phyloP scores from a whole-genome alignment of 1,140 invertebrate species.

The Caenorhabditis inopinata region DNA sequence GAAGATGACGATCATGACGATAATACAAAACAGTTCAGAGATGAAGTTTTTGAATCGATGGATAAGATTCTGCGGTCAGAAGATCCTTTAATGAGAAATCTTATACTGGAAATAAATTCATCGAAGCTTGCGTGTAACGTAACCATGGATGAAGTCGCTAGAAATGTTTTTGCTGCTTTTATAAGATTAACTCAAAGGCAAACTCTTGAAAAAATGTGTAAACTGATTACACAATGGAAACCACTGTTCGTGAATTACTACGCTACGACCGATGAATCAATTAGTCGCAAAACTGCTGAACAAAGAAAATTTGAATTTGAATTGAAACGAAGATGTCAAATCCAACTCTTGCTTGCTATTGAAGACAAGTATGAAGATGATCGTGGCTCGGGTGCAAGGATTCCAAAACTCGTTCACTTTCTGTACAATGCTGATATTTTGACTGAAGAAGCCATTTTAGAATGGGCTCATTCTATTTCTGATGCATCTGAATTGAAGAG shows the following conservation, averaged over 20 bases:
- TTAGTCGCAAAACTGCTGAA: background rate
- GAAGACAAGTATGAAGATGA: background rate
- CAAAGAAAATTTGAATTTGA: background rate
- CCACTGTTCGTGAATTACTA: conserved; percentile 52
- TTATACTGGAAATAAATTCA: conserved; percentile 55
- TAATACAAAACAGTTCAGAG: background rate
- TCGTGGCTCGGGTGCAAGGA: background rate
- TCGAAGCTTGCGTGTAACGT: conserved; percentile 55
- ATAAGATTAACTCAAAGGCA: conserved; percentile 24
- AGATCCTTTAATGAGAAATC: conserved; percentile 36
- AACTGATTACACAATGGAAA: conserved; percentile 45
- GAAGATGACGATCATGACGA: background rate
- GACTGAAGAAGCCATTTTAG: background rate
- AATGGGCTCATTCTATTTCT: background rate
- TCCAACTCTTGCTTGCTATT: conserved; percentile 28
- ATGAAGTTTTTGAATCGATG: conserved; percentile 34
- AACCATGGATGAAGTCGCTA: conserved; percentile 48
- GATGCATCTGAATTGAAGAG: background rate
- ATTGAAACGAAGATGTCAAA: background rate
- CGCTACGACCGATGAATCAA: background rate
- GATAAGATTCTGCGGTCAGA: conserved; percentile 3
- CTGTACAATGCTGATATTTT: background rate
- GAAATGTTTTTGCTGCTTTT: conserved; percentile 51
- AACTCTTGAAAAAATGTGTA: conserved; percentile 1
- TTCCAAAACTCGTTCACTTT: background rate